phyloP scores from a whole-genome alignment of 2,888 invertebrate genomes.

The Clostera curtula region DNA sequence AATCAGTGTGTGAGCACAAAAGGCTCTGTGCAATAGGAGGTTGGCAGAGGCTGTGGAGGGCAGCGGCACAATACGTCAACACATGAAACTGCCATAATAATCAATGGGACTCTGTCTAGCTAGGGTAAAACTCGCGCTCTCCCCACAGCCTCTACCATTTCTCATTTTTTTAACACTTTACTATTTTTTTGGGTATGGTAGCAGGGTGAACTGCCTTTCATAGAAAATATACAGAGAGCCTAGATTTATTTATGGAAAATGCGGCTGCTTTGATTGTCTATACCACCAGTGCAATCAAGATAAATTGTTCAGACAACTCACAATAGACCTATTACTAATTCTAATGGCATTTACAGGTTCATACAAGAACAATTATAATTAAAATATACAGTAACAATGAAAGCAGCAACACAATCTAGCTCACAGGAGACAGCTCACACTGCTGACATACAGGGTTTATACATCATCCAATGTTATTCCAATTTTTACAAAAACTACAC shows the following conservation, averaged over 20 bases:
- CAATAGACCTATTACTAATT: slow-evolving; percentile 14
- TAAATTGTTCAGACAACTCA: slow-evolving; percentile 14
- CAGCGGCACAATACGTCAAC: slow-evolving; percentile 25
- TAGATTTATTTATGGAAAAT: slow-evolving; percentile 8
- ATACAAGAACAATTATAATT: slow-evolving; percentile 16
- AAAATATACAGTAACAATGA: slow-evolving; percentile 20
- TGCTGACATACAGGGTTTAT: slow-evolving; percentile 36
- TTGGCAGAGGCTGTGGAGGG: no score
- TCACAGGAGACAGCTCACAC: slow-evolving; percentile 13
- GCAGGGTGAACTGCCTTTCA: slow-evolving; percentile 31
- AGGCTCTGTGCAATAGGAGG: no score
- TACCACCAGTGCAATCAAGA: slow-evolving; percentile 12
- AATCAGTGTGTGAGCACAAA: slow-evolving; percentile 55
- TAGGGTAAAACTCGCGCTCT: slow-evolving; percentile 41
- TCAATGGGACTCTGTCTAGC: slow-evolving; percentile 35
- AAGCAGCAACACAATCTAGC: slow-evolving; percentile 11
- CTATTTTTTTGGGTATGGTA: slow-evolving; percentile 61
- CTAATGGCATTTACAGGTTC: slow-evolving; percentile 10
- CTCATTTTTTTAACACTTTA: slow-evolving; percentile 51
- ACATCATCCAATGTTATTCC: slow-evolving; percentile 68
- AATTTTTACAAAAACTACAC: slow-evolving; percentile 56
- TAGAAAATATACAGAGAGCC: slow-evolving; percentile 20
- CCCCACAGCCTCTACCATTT: slow-evolving; percentile 19
- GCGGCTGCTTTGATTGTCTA: slow-evolving; percentile 16
- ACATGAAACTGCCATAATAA: slow-evolving; percentile 26